Evolutionary conservation across 2,888 invertebrate species (phyloP).

Genomic region (Agrochola lychnidis): DNA sequence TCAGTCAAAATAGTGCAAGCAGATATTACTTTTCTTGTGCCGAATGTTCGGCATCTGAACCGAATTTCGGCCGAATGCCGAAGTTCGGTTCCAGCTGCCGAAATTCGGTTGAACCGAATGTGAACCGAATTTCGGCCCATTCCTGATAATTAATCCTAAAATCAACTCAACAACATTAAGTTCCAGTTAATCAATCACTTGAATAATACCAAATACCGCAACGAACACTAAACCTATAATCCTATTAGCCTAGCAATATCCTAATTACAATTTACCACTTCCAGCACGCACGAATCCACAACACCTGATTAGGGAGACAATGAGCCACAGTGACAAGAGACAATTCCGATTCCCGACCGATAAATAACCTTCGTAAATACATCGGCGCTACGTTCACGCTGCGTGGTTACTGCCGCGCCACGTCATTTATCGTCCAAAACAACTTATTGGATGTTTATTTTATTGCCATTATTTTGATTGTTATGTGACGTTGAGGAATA

Average conservation of each 20-base stretch:
- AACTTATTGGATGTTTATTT: constrained; percentile 57
- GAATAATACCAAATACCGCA: constrained; percentile 29
- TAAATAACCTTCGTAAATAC: constrained; percentile 66
- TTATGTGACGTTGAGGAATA: constrained; percentile 51
- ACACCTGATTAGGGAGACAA: constrained; percentile 74
- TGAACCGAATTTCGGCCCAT: no score
- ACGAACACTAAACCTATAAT: constrained; percentile 38
- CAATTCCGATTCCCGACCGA: constrained; percentile 63
- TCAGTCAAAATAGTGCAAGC: no score
- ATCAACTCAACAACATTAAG: not conserved
- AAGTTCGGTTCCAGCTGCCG: no score
- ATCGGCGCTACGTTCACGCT: constrained; percentile 51
- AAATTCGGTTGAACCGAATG: no score
- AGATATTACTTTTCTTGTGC: no score
- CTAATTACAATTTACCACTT: constrained; percentile 52
- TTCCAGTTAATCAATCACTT: constrained; percentile 39
- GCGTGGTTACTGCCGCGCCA: constrained; percentile 36
- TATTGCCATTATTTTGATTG: constrained; percentile 61
- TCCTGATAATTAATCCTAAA: not conserved
- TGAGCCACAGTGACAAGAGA: constrained; percentile 59
- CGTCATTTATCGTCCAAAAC: constrained; percentile 37
- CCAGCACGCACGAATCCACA: constrained; percentile 57
- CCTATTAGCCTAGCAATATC: constrained; percentile 35
- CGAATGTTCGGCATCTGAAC: no score
- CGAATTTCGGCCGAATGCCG: no score